phyloP scores from a whole-genome alignment of 2,113 vertebrate species.

The Sylvicapra grimmia region DNA sequence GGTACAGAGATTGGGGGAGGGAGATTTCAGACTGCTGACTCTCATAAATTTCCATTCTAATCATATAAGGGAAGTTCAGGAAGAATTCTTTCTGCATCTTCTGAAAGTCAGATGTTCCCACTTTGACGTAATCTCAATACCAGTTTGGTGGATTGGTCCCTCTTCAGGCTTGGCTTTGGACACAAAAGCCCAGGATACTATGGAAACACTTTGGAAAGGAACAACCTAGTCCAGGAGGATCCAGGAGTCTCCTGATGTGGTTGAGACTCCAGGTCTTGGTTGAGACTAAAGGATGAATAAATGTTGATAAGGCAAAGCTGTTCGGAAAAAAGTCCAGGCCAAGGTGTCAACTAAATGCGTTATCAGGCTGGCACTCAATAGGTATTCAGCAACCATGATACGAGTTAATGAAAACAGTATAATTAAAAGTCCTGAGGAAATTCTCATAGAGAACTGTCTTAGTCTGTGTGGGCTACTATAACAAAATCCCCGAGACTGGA shows the following conservation, averaged over 20 bases:
- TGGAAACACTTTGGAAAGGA: background rate
- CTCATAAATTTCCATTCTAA: background rate
- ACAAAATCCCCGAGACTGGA: background rate
- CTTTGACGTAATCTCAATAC: background rate
- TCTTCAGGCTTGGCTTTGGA: background rate
- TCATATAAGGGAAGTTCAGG: background rate
- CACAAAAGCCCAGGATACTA: background rate
- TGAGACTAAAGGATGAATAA: background rate
- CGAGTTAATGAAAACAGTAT: background rate
- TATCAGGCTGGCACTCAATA: background rate
- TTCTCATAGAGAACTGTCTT: background rate
- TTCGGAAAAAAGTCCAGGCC: background rate
- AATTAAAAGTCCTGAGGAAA: background rate
- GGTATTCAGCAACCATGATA: background rate
- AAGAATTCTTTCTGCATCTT: background rate
- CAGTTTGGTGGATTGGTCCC: background rate
- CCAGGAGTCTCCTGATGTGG: background rate
- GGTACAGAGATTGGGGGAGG: background rate
- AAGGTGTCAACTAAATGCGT: background rate
- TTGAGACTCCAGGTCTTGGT: background rate
- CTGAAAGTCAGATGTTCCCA: background rate
- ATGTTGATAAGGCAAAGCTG: background rate
- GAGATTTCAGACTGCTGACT: background rate
- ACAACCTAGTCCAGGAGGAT: background rate
- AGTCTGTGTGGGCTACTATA: background rate